Percentiles rank a stretch among this genome's conserved stretches.
Conservation (phyloP, 2,113 vertebrate genomes). For the Pao palembangensis region DNA sequence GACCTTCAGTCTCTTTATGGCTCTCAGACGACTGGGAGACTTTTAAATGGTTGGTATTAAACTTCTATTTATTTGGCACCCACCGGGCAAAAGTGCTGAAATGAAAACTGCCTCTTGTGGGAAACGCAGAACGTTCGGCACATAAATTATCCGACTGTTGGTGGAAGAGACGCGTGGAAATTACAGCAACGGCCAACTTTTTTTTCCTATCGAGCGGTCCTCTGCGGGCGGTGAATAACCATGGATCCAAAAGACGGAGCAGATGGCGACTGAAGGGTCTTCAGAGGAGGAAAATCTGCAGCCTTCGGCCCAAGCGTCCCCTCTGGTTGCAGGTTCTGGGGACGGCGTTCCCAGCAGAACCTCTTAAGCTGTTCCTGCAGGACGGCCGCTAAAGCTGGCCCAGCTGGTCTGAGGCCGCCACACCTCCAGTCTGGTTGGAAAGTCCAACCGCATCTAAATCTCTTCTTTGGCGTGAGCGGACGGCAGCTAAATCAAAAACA, state of each 20-base stretch:
- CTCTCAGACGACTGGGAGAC: conserved; percentile 9
- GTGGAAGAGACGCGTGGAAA: conserved; percentile 28
- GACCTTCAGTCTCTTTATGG: conserved; percentile 1
- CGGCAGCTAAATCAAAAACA: too few relatives aligned
- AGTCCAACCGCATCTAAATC: too few relatives aligned
- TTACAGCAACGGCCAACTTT: conserved; percentile 15
- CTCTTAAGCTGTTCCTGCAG: too few relatives aligned
- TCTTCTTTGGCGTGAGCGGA: too few relatives aligned
- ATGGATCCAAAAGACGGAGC: conserved; percentile 33
- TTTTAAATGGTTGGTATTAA: conserved; percentile 47
- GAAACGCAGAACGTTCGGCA: conserved; percentile 1
- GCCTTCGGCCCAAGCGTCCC: conserved; percentile 7
- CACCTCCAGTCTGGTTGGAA: too few relatives aligned
- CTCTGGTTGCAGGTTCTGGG: too few relatives aligned
- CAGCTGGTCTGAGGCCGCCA: too few relatives aligned
- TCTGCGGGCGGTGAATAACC: conserved; percentile 35
- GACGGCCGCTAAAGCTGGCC: too few relatives aligned
- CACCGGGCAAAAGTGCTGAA: conserved; percentile 35
- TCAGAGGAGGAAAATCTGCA: conserved; percentile 16
- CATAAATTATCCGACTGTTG: conserved; percentile 23
- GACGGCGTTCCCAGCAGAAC: too few relatives aligned
- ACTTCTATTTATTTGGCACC: conserved; percentile 37
- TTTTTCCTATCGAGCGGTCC: conserved; percentile 10
- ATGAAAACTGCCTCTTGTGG: conserved; percentile 28
- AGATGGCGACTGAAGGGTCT: conserved; percentile 13